Base-by-base conservation (phyloP, 2,113 vertebrate species). In the Anseranas semipalmata region DNA sequence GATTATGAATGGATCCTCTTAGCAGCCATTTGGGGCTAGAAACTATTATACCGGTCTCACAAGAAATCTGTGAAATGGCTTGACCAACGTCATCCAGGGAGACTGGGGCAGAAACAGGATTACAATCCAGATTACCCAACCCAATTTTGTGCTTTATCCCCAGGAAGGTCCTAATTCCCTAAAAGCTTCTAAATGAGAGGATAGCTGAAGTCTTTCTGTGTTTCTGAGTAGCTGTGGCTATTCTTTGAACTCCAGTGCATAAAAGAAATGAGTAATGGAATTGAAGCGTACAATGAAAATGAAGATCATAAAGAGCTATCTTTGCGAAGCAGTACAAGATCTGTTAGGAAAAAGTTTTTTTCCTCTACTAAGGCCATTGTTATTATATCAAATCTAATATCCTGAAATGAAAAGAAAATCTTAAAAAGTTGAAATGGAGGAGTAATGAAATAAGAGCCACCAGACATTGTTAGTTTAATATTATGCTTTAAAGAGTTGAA, bases 311-410 rank as follows among this genome's bases (percentile, higher is more conserved):
- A 79, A 37, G 59, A 68, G 50, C 3, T 9, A 3, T 75, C 2
- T 10, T 45, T 43, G 66, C 7, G 22, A 32, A 56, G 41, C 32
- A 13, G 52, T n/a, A 33, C 71, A 27, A 48, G 70, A 76, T 73
- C 59, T 90, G 84, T 65, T 48, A n/a, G 10, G 73, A 30, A 90
- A 60, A 93, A 25, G 15, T 19, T 63, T 25, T 76, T 68, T 76
- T 39, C 53, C 55, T 83, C 74, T 41, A 5, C 67, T n/a, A 13
- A 81, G 30, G 24, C 76, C 86, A n/a, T 87, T 87, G 76, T 93
- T 95, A 72, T 81, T 73, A 19, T 12, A 84, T 55, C 86, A 81
- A 83, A 95, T 92, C 89, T 88, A 93, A 95, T 91, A 96, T 75
- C 91, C 80, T 76, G 62, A 55, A 35, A 50, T 56, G 68, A 83